Base-by-base conservation (phyloP, 2,113 vertebrate species). In the Myiopsitta monachus region DNA sequence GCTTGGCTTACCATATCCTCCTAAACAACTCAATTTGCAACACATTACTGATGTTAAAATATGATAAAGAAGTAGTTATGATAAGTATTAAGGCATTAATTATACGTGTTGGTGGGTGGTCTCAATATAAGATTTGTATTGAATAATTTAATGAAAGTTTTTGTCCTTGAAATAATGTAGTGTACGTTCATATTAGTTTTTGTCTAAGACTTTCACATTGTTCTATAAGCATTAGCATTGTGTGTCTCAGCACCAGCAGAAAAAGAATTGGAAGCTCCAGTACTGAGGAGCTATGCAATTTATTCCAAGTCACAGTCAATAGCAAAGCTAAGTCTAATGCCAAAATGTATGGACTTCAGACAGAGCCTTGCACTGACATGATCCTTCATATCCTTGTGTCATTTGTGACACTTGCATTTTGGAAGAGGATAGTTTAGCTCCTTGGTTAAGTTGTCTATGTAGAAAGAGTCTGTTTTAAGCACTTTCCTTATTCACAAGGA, bases 91-190 rank as follows among this genome's bases (percentile, higher is more conserved):
- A 52, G 46, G 51, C 26, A 68, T 66, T 92, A 70, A 94, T 93
- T 96, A 64, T 66, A 72, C 78, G 69, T 80, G 61, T 86, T 82
- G 36, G 46, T 72, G 79, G 80, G 61, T 75, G 81, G 57, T 88
- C 70, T 94, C 43, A 68, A 52, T 74, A 39, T 31, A 74, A 66
- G 46, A 73, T 78, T 90, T 88, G 15, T 43, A 64, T 57, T 83
- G 55, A 90, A 95, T 94, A 93, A 88, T 72, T 94, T 83, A 81
- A 14, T 88, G 41, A 46, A 94, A 78, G 27, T n/a, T 93, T 92
- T 94, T 94, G 69, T 63, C 80, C 73, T 92, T 92, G 88, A 94
- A 88, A 97, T 83, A 67, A 22, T 77, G 46, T 67, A 43, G 46
- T 87, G 7, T 51, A 36, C 27, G 80, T 94, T 86, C 7, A 4